Conservation (phyloP, 2,888 invertebrate species). For the Bruchidius siliquastri region DNA sequence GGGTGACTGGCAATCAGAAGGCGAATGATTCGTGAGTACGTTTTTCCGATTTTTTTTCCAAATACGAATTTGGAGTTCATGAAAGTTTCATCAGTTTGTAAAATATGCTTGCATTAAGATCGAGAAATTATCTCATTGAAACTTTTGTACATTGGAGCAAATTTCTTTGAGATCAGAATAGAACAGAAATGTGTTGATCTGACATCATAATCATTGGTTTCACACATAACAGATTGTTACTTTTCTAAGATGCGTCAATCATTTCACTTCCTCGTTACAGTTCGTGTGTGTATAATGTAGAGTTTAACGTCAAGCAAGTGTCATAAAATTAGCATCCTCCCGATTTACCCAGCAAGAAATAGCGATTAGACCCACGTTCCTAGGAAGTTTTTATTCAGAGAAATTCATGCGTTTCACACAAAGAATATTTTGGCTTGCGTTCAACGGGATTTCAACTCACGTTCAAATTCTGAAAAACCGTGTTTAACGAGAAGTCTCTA, state of each 20-base stretch:
- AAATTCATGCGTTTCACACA: not conserved
- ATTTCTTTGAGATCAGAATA: too few species aligned
- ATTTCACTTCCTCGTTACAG: not conserved
- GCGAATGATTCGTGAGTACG: too few species aligned
- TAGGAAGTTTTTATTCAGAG: not conserved
- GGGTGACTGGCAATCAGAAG: too few species aligned
- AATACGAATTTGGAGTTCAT: too few species aligned
- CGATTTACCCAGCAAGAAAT: not conserved
- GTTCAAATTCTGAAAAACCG: not conserved
- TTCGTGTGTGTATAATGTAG: not conserved
- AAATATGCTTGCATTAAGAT: too few species aligned
- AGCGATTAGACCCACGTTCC: not conserved
- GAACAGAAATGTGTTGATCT: too few species aligned
- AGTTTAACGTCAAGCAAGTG: not conserved
- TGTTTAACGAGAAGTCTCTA: not conserved
- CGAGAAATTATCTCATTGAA: too few species aligned
- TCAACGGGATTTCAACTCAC: not conserved
- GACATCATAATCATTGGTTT: too few species aligned
- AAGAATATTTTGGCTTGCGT: not conserved
- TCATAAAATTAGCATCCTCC: not conserved
- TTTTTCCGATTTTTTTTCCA: too few species aligned
- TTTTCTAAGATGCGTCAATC: not conserved
- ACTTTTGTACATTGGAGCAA: too few species aligned
- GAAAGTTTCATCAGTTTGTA: too few species aligned
- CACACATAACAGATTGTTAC: too few species aligned